These are phyloP conservation scores for Hedya salicella DNA, from an alignment of 2,888 invertebrate genomes.

Conservation along the genomic window DNA sequence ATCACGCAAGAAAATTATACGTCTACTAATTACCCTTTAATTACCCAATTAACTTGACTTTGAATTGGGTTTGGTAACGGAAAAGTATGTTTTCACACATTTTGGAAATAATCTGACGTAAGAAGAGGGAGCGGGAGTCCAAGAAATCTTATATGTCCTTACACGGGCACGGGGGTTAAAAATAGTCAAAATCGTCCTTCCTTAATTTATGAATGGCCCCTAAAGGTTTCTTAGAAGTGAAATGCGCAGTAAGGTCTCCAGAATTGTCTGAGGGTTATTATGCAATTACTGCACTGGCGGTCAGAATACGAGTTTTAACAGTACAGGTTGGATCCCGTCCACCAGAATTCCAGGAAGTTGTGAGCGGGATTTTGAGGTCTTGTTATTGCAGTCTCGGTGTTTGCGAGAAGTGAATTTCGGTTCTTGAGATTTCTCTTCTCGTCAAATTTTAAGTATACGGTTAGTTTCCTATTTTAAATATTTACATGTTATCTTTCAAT, in stretches of 20 bases:
- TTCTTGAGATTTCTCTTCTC: neutral
- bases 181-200: no score
- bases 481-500: neutral
- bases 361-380: neutral
- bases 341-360: constrained; percentile 2
- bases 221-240: constrained; percentile 2
- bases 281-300: constrained; percentile 2
- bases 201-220: no score
- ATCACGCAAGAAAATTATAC: no score
- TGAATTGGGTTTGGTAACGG: no score
- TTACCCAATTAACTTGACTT: no score
- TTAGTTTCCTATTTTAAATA: neutral
- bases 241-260: neutral
- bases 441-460: neutral
- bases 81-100: no score
- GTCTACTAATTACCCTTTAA: no score
- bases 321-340: neutral
- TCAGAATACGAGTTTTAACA: neutral
- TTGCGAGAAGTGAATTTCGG: neutral
- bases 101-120: no score
- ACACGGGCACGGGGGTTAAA: no score
- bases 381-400: neutral
- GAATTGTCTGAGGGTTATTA: neutral
- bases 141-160: no score
- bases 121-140: no score